These are phyloP conservation scores for Drosophila gunungcola DNA, from an alignment of 1,140 invertebrate species.

Conservation along the genomic window DNA sequence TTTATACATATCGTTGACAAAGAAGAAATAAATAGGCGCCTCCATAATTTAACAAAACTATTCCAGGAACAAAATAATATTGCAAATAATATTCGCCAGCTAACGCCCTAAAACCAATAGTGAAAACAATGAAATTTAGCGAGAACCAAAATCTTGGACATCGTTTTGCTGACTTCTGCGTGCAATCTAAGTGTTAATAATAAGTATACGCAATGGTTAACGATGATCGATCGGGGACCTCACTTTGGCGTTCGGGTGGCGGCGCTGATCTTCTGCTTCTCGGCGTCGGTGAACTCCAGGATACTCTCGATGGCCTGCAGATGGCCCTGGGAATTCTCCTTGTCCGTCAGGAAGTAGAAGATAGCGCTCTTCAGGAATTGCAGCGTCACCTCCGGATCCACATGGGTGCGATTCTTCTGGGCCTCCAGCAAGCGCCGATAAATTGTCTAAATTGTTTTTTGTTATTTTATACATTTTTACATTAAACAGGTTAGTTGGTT, in stretches of 20 bases:
- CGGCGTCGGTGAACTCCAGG: constrained; percentile 90
- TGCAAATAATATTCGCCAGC: constrained; percentile 62
- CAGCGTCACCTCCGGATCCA: constrained; percentile 94
- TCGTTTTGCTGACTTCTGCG: constrained; percentile 57
- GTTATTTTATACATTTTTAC: constrained; percentile 12
- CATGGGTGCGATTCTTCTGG: constrained; percentile 87
- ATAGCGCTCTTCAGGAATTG: constrained; percentile 96
- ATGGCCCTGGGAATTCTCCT: constrained; percentile 93
- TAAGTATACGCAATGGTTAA: constrained; percentile 38
- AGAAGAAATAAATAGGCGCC: constrained; percentile 20
- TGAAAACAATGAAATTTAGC: constrained; percentile 75
- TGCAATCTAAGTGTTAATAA: constrained; percentile 35
- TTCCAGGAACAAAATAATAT: constrained; percentile 71
- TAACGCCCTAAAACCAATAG: constrained; percentile 17
- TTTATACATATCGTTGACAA: constrained; percentile 53
- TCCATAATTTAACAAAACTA: constrained; percentile 70
- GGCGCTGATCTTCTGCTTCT: constrained; percentile 91
- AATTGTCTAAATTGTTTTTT: constrained; percentile 88
- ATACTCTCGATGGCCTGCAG: constrained; percentile 94
- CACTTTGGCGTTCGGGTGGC: constrained; percentile 86
- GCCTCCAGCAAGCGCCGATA: constrained; percentile 92
- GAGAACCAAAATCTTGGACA: constrained; percentile 65
- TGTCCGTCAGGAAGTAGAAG: constrained; percentile 95
- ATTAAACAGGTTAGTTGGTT: constrained; percentile 29
- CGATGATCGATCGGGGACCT: constrained; percentile 27